Conservation (phyloP, 2,113 vertebrate species). For the Daphoenositta chrysoptera region DNA sequence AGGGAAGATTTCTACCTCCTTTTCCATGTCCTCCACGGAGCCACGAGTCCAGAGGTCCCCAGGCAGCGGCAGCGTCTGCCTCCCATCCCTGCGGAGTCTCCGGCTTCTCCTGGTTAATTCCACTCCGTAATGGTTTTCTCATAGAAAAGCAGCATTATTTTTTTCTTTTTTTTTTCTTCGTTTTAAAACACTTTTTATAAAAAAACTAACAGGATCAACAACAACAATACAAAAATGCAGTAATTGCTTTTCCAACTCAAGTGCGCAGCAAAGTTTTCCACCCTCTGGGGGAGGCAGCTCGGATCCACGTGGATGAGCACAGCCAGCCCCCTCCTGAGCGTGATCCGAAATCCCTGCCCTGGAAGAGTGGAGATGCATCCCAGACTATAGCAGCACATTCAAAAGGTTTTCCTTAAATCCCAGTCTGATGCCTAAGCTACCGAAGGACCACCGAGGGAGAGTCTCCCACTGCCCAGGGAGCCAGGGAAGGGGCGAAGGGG, state of each 20-base stretch:
- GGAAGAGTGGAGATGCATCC: neutral
- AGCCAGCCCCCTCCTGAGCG: neutral
- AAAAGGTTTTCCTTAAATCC: neutral
- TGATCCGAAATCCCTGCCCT: neutral
- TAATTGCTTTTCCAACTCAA: neutral
- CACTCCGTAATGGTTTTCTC: neutral
- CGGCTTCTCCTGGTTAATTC: neutral
- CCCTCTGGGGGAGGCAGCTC: neutral
- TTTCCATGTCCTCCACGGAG: neutral
- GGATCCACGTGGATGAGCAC: rapidly evolving
- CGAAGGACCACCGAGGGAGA: neutral
- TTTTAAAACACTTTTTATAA: neutral
- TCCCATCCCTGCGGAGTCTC: neutral
- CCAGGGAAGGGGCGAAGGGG: neutral
- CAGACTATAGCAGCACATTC: constrained; percentile 63
- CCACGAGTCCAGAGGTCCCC: neutral
- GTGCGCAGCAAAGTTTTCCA: neutral
- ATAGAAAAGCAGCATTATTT: constrained; percentile 47
- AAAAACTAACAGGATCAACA: constrained; percentile 17
- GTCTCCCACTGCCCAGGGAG: neutral
- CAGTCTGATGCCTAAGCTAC: constrained; percentile 14
- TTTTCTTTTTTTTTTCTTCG: neutral
- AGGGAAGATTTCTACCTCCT: neutral
- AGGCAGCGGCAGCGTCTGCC: neutral
- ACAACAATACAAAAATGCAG: neutral